A percentile compares a stretch with the other conserved stretches of the same genome.
phyloP scores from a whole-genome alignment of 2,888 invertebrate genomes.

The Eulithis prunata region DNA sequence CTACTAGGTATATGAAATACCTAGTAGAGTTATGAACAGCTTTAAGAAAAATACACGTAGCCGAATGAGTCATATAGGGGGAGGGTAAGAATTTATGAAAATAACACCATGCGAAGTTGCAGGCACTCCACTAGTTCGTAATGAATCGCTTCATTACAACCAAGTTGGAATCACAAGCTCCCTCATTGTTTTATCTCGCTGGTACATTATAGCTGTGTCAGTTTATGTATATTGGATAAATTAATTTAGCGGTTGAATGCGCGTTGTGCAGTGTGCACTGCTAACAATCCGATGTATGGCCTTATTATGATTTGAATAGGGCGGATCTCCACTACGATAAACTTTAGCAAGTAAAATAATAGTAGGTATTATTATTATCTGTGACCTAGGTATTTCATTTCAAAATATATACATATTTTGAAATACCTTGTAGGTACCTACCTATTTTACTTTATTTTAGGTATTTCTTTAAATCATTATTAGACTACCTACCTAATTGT shows the following conservation, averaged over 20 bases:
- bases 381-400: too few species aligned
- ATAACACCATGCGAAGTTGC: not conserved
- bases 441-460: too few species aligned
- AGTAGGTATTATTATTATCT: too few species aligned
- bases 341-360: not conserved
- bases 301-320: slow-evolving; percentile 46
- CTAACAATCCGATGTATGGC: slow-evolving; percentile 52
- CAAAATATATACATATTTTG: too few species aligned
- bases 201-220: slow-evolving; percentile 10
- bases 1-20: too few species aligned
- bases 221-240: slow-evolving; percentile 10
- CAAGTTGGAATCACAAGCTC: slow-evolving; percentile 9
- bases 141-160: slow-evolving; percentile 18
- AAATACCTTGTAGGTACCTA: too few species aligned
- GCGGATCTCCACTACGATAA: slow-evolving; percentile 9
- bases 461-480: too few species aligned
- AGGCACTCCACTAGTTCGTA: slow-evolving; percentile 7
- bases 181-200: slow-evolving; percentile 17
- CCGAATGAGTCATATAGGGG: too few species aligned
- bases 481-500: too few species aligned
- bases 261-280: slow-evolving; percentile 60
- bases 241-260: slow-evolving; percentile 69
- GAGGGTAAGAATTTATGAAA: not conserved
- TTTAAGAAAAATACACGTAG: too few species aligned
- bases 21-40: too few species aligned